phyloP scores from a whole-genome alignment of 2,888 invertebrate genomes.

The Arrhopalites spinosus region DNA sequence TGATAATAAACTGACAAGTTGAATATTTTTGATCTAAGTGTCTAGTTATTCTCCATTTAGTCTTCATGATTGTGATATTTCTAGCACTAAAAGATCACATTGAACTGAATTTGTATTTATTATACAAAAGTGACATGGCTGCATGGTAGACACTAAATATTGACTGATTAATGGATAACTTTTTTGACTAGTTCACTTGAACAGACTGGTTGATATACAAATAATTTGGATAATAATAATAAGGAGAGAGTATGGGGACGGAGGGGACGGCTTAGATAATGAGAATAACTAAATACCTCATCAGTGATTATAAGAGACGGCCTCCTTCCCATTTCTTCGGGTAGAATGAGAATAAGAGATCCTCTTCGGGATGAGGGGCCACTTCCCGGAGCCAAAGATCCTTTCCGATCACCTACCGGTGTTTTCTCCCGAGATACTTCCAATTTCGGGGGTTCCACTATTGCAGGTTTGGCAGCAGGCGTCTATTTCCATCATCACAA shows the following conservation, averaged over 20 bases:
- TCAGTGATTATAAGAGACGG: constrained; percentile 91
- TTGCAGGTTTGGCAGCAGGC: constrained; percentile 49
- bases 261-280: neutral
- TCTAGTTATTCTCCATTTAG: too few species aligned
- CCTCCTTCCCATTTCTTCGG: constrained; percentile 83
- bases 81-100: too few species aligned
- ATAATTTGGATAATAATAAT: constrained; percentile 16
- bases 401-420: constrained; percentile 71
- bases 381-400: constrained; percentile 72
- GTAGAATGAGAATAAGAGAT: constrained; percentile 71
- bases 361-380: constrained; percentile 75
- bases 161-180: too few species aligned
- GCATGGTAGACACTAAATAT: too few species aligned
- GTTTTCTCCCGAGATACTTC: constrained; percentile 83
- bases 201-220: neutral
- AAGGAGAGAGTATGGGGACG: neutral
- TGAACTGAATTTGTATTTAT: too few species aligned
- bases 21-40: too few species aligned
- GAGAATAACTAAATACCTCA: constrained; percentile 70
- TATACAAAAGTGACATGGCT: too few species aligned
- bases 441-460: constrained; percentile 62
- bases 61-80: too few species aligned
- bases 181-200: too few species aligned
- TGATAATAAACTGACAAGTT: too few species aligned
- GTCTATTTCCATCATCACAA: constrained; percentile 9